phyloP scores from a whole-genome alignment of 1,140 invertebrate species.

The Brachionus plicatilis region DNA sequence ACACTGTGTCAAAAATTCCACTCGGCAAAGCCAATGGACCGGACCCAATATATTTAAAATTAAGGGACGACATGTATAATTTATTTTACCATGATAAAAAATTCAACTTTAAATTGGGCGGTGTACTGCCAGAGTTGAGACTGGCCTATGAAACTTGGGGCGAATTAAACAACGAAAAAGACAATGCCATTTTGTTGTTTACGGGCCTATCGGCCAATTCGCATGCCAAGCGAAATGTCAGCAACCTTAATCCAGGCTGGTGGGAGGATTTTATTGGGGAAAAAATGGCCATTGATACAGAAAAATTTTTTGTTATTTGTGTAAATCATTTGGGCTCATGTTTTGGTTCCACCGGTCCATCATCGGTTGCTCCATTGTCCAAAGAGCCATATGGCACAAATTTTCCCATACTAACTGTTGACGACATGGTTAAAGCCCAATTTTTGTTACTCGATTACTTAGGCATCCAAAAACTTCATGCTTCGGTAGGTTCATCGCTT shows the following conservation, averaged over 20 bases:
- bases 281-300: conserved; percentile 54
- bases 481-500: conserved; percentile 51
- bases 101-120: conserved; percentile 41
- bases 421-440: conserved; percentile 53
- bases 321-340: conserved; percentile 56
- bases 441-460: conserved; percentile 52
- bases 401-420: conserved; percentile 52
- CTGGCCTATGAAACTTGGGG: conserved; percentile 57
- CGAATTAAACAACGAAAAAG: conserved; percentile 49
- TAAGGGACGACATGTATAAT: conserved; percentile 9
- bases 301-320: conserved; percentile 56
- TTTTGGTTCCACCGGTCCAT: conserved; percentile 54
- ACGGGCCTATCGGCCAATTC: conserved; percentile 54
- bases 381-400: conserved; percentile 51
- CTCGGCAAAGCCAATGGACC: not conserved
- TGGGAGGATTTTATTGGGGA: conserved; percentile 57
- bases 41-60: conserved; percentile 6
- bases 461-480: conserved; percentile 52
- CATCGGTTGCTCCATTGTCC: conserved; percentile 51
- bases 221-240: conserved; percentile 53
- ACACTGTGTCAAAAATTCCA: not conserved
- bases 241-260: conserved; percentile 53
- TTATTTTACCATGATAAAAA: not conserved
- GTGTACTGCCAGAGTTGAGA: conserved; percentile 48
- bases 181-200: conserved; percentile 53